Evolutionary conservation across 2,888 invertebrate genomes (phyloP).

Genomic region (Emmelina monodactyla): DNA sequence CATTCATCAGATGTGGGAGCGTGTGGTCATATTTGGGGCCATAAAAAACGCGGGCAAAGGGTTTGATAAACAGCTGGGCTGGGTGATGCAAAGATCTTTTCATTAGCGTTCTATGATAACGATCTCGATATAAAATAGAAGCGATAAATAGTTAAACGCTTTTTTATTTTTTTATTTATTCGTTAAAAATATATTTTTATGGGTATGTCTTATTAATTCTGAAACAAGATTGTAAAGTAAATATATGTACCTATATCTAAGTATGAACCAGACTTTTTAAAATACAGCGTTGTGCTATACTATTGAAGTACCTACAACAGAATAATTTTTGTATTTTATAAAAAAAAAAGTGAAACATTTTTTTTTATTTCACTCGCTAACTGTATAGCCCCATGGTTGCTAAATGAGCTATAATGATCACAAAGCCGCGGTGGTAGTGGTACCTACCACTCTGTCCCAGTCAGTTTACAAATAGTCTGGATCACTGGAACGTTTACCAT

Average conservation of each 20-base stretch:
- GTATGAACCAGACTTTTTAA: too few relatives aligned
- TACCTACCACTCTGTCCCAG: slow-evolving; percentile 3
- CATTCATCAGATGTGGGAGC: slow-evolving; percentile 46
- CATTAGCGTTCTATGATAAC: too few relatives aligned
- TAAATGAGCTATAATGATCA: slow-evolving; percentile 43
- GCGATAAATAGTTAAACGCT: too few relatives aligned
- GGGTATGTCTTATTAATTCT: not conserved
- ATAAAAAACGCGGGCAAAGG: slow-evolving; percentile 38
- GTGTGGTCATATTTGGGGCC: slow-evolving; percentile 36
- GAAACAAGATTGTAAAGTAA: not conserved
- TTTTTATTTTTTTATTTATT: too few relatives aligned
- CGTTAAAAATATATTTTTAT: too few relatives aligned
- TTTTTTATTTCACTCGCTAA: not conserved
- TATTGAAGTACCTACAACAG: too few relatives aligned
- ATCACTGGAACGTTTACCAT: slow-evolving; percentile 62
- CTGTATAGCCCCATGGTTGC: slow-evolving; percentile 17
- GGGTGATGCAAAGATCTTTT: too few relatives aligned
- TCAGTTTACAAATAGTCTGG: slow-evolving; percentile 52
- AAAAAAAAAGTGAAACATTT: too few relatives aligned
- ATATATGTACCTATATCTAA: not conserved
- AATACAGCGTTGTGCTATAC: too few relatives aligned
- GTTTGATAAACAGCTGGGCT: too few relatives aligned
- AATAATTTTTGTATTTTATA: too few relatives aligned
- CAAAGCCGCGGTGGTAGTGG: slow-evolving; percentile 10
- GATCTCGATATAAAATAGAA: too few relatives aligned